These are phyloP conservation scores for Arenaria interpres DNA, from an alignment of 2,113 vertebrate species.

Conservation along the genomic window DNA sequence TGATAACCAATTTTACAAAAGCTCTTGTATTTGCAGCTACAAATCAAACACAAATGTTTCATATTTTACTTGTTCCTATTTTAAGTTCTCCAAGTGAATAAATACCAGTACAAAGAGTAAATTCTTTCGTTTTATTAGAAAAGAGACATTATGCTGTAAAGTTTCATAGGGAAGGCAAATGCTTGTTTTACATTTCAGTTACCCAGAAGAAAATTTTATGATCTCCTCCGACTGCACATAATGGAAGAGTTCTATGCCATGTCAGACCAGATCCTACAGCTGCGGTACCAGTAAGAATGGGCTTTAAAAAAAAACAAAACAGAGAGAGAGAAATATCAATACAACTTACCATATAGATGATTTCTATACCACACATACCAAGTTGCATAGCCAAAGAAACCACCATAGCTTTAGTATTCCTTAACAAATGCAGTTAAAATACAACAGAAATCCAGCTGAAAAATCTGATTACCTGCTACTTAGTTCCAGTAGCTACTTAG, in stretches of 20 bases:
- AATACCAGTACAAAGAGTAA: not conserved
- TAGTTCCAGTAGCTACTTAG: not conserved
- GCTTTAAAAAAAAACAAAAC: conserved; percentile 71
- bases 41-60: not conserved
- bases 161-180: not conserved
- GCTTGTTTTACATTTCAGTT: conserved; percentile 88
- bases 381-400: not conserved
- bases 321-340: not conserved
- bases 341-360: not conserved
- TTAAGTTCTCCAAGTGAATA: not conserved
- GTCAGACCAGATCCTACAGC: conserved; percentile 90
- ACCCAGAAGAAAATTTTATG: conserved; percentile 94
- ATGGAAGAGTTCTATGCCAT: conserved; percentile 91
- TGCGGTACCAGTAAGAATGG: conserved; percentile 85
- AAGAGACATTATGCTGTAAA: conserved; percentile 1
- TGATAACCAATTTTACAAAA: not conserved
- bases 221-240: conserved; percentile 90
- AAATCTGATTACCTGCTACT: not conserved
- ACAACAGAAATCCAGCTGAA: not conserved
- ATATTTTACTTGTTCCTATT: not conserved
- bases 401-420: not conserved
- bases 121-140: not conserved
- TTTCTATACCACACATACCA: not conserved
- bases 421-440: not conserved
- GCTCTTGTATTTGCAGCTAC: not conserved